Evolutionary conservation across 2,113 vertebrate species (phyloP), one percentile per base, ranked within the genome.

Genomic region (Actenoides lindsayi): DNA sequence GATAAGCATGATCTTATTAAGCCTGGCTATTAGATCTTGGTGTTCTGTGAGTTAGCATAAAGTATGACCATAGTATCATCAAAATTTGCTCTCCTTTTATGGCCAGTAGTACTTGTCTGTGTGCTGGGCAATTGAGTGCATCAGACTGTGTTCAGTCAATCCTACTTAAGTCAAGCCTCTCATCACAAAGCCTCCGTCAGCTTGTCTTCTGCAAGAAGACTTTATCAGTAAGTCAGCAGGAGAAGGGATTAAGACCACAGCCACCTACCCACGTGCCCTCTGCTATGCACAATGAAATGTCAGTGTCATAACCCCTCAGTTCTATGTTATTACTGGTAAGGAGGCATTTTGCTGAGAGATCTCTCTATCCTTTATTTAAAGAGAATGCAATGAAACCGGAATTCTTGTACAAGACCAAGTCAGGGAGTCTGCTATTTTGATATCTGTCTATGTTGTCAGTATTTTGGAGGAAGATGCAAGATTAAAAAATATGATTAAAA

Each of bases 1-100:
- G 73, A 53, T 85, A 80, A 96, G 51, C 68, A 23, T 62, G 67
- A 83, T 94, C 77, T 89, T 69, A 84, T 76, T 93, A 87, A 74
- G 17, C n/a, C 50, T 86, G 30, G 39, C 51, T 39, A 37, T 83
- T 87, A 24, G 64, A 35, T 70, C 75, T 87, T 39, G 30, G 56
- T 87, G 51, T 87, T 89, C 51, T 56, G 35, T 83, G 56, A 93
- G 51, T 74, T 85, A 65, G 15, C 42, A 42, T 42, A 42, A 15
- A 42, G 42, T 42, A 42, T 42, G 64, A 79, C 54, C 63, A 39
- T 9, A 44, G 41, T 53, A 46, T 73, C 54, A 85, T 77, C 64
- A 87, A 84, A 76, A 85, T 44, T 84, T 82, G 8, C 48, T 74
- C 60, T 89, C 53, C 25, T 30, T 11, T 13, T 88, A 53, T 48